Percentiles rank a stretch among this genome's conserved stretches.
Conservation (phyloP, 2,888 invertebrate genomes). For the Melieria crassipennis region DNA sequence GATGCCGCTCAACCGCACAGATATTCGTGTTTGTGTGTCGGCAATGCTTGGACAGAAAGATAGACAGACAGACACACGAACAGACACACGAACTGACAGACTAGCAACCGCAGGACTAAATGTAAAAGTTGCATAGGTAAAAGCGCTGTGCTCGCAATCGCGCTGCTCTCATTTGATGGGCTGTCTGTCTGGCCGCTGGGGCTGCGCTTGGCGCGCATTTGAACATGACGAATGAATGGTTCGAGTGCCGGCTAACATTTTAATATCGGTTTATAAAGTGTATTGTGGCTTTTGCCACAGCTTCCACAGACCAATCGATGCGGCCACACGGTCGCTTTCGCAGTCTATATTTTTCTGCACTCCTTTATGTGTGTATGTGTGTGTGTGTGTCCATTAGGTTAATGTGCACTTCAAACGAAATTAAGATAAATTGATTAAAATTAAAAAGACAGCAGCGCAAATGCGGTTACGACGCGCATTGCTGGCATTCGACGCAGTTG, state of each 20-base stretch:
- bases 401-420: slow-evolving; percentile 63
- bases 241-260: slow-evolving; percentile 31
- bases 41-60: background rate
- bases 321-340: slow-evolving; percentile 2
- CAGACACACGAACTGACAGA: background rate
- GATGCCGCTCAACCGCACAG: background rate
- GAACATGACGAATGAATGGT: slow-evolving; percentile 24
- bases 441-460: slow-evolving; percentile 50
- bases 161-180: background rate
- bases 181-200: slow-evolving; percentile 11
- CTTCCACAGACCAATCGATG: background rate
- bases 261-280: slow-evolving; percentile 35
- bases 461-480: slow-evolving; percentile 34
- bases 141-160: background rate
- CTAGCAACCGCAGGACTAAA: slow-evolving; percentile 25
- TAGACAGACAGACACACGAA: background rate
- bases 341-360: slow-evolving; percentile 1
- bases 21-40: background rate
- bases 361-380: background rate
- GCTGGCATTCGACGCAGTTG: no score
- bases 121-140: slow-evolving; percentile 12
- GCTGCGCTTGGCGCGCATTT: background rate
- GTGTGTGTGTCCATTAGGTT: slow-evolving; percentile 60
- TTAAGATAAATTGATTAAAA: slow-evolving; percentile 65
- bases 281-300: background rate